Evolutionary conservation across 2,888 invertebrate genomes (phyloP).

Genomic region (Tubulanus polymorphus): DNA sequence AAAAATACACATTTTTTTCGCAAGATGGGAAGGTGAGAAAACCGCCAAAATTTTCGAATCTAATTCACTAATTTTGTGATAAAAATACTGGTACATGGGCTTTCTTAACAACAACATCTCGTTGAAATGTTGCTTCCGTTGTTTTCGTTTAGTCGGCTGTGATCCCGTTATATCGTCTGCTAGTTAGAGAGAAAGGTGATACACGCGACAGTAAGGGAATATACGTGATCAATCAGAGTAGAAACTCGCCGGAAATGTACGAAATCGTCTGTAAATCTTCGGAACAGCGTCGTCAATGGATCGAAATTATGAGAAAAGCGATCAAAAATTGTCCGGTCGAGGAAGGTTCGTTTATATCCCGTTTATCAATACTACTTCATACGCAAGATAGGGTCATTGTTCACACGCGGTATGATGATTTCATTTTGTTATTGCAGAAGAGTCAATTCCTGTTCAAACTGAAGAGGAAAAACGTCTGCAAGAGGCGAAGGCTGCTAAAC

Average conservation of each 20-base stretch:
- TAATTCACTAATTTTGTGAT: background rate
- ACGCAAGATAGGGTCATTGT: background rate
- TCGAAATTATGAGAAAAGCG: constrained; percentile 77
- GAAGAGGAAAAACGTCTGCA: constrained; percentile 75
- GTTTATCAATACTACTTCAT: too few relatives aligned
- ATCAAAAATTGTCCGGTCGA: constrained; percentile 82
- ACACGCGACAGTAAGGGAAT: constrained; percentile 77
- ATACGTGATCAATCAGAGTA: constrained; percentile 88
- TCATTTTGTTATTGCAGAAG: constrained; percentile 56
- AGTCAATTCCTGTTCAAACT: constrained; percentile 66
- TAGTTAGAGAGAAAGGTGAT: constrained; percentile 91
- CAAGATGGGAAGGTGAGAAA: constrained; percentile 82
- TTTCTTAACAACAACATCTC: too few relatives aligned
- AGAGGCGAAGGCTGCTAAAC: constrained; percentile 73
- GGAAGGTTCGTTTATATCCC: constrained; percentile 33
- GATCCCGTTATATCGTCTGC: constrained; percentile 82
- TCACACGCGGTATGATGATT: too few relatives aligned
- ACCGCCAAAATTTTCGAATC: background rate
- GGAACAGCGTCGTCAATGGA: constrained; percentile 86
- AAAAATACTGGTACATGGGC: background rate
- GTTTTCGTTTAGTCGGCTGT: constrained; percentile 72
- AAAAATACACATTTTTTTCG: constrained; percentile 78
- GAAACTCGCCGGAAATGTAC: constrained; percentile 91
- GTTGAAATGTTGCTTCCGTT: constrained; percentile 1
- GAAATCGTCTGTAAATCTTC: constrained; percentile 82